Conservation (phyloP, 37 sponge, comb jelly and placozoan species). For the Axinella damicornis region DNA sequence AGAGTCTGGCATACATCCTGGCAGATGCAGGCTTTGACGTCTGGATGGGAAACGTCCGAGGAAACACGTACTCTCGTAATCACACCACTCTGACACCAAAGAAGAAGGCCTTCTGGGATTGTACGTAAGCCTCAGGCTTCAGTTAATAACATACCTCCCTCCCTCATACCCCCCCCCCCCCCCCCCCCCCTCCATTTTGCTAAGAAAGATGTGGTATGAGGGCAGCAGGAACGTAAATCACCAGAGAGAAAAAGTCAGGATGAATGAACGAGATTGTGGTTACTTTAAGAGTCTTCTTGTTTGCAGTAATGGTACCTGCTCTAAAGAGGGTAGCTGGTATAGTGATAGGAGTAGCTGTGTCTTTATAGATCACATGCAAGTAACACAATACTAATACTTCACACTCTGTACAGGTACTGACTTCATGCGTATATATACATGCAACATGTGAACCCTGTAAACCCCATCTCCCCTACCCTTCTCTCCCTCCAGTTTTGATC, state of each 20-base stretch:
- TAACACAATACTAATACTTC: too few species aligned
- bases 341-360: too few species aligned
- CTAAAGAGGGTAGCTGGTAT: too few species aligned
- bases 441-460: background rate
- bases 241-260: too few species aligned
- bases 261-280: too few species aligned
- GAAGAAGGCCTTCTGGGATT: constrained; percentile 88
- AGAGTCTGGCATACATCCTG: constrained; percentile 81
- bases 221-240: too few species aligned
- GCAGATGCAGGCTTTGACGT: constrained; percentile 98
- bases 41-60: constrained; percentile 97
- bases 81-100: constrained; percentile 76
- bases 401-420: background rate
- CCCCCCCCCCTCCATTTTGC: too few species aligned
- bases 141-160: background rate
- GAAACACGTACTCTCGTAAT: constrained; percentile 93
- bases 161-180: background rate
- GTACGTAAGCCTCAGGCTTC: constrained; percentile 55
- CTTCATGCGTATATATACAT: background rate
- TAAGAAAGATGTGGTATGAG: too few species aligned
- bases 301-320: too few species aligned
- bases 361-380: too few species aligned
- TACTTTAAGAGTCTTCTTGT: too few species aligned
- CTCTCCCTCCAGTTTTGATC: constrained; percentile 72
- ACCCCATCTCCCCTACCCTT: background rate